A percentile compares a stretch with the other conserved stretches of the same genome.
Evolutionary conservation across 2,888 invertebrate genomes (phyloP).

Genomic region (Blomia tropicalis): DNA sequence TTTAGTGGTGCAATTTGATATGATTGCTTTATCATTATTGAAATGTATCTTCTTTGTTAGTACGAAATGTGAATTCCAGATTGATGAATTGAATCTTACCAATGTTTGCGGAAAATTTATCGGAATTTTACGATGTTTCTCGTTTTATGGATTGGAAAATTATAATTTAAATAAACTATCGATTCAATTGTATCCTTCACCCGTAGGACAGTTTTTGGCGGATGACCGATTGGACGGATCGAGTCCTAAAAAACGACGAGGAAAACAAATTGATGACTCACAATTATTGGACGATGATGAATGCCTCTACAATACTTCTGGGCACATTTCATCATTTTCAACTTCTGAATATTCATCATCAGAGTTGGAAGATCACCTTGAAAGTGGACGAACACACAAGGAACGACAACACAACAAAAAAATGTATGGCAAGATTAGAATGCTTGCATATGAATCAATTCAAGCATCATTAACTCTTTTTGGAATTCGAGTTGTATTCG

Average conservation of each 20-base stretch:
- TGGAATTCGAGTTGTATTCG: conserved; percentile 15
- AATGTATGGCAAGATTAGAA: conserved; percentile 16
- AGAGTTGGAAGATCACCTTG: conserved; percentile 2
- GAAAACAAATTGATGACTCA: background rate
- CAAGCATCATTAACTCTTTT: background rate
- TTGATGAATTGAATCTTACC: background rate
- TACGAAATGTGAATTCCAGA: background rate
- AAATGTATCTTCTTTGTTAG: conserved; percentile 5
- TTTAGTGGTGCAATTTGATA: background rate
- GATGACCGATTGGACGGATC: background rate
- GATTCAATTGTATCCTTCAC: conserved; percentile 7
- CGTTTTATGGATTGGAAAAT: background rate
- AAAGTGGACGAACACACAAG: background rate
- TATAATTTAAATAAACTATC: background rate
- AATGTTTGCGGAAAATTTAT: background rate
- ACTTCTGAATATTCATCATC: conserved; percentile 23
- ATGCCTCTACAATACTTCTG: background rate
- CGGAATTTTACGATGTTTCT: conserved; percentile 8
- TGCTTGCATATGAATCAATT: conserved; percentile 14
- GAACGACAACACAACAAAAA: background rate
- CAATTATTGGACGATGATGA: background rate
- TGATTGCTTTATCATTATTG: background rate
- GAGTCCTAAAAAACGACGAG: background rate
- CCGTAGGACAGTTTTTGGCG: background rate
- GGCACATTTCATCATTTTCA: background rate